Evolutionary conservation across 2,797 vertebrate genomes (phyloP).

Genomic region (Ataeniobius toweri): DNA sequence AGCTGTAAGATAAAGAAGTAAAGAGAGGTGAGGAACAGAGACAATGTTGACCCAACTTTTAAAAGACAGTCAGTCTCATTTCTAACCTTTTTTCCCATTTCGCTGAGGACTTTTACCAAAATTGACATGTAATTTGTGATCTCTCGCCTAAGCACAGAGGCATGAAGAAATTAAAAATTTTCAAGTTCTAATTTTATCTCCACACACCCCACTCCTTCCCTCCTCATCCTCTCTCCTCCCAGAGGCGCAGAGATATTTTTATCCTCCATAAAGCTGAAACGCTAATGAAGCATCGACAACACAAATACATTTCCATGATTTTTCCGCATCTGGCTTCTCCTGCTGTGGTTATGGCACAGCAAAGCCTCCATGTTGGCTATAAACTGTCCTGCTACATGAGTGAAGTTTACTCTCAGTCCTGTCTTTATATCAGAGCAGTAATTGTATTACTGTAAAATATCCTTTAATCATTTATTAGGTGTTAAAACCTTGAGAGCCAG

Average conservation of each 20-base stretch:
- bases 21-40: slow-evolving; percentile 19
- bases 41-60: slow-evolving; percentile 45
- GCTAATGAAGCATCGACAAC: slow-evolving; percentile 73
- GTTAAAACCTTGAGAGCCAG: slow-evolving; percentile 17
- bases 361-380: slow-evolving; percentile 10
- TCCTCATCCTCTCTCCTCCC: slow-evolving; percentile 58
- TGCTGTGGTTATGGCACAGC: slow-evolving; percentile 14
- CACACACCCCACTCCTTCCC: slow-evolving; percentile 33
- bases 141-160: background rate
- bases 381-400: background rate
- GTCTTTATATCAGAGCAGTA: background rate
- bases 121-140: background rate
- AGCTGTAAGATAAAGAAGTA: slow-evolving; percentile 7
- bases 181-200: slow-evolving; percentile 23
- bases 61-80: slow-evolving; percentile 30
- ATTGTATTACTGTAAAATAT: background rate
- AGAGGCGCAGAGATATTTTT: slow-evolving; percentile 78
- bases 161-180: slow-evolving; percentile 12
- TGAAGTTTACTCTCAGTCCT: background rate
- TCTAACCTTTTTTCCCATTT: slow-evolving; percentile 45
- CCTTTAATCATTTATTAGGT: background rate
- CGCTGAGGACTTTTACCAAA: slow-evolving; percentile 17
- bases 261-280: slow-evolving; percentile 66
- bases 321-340: slow-evolving; percentile 28
- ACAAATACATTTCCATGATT: slow-evolving; percentile 61